Conservation (phyloP, 2,113 vertebrate species). For the Hippocampus comes region DNA sequence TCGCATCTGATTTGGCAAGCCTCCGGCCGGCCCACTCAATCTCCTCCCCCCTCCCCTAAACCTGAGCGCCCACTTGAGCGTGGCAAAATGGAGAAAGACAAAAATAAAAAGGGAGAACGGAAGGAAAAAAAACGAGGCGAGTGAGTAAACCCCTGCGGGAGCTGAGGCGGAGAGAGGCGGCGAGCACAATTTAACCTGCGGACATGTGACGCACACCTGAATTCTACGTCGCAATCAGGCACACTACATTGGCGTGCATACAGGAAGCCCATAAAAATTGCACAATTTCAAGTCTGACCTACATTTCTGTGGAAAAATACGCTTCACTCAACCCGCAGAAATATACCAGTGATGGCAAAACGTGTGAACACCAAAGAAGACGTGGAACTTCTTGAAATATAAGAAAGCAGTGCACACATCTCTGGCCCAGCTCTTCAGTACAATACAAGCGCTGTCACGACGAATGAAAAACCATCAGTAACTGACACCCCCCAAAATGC, state of each 20-base stretch:
- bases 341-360: neutral
- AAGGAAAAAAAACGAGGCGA: slow-evolving; percentile 5
- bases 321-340: neutral
- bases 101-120: slow-evolving; percentile 7
- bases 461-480: too few species aligned
- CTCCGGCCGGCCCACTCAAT: slow-evolving; percentile 56
- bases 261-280: neutral
- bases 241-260: neutral
- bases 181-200: slow-evolving; percentile 40
- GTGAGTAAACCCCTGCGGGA: slow-evolving; percentile 19
- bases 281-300: neutral
- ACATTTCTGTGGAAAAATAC: neutral
- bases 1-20: slow-evolving; percentile 66
- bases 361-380: too few species aligned
- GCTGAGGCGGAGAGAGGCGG: neutral
- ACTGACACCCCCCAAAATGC: too few species aligned
- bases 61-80: slow-evolving; percentile 44
- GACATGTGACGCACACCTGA: slow-evolving; percentile 11
- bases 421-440: neutral
- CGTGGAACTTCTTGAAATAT: neutral
- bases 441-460: neutral
- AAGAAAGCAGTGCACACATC: neutral
- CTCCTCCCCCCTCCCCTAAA: slow-evolving; percentile 43
- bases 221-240: neutral
- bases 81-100: slow-evolving; percentile 8